These are phyloP conservation scores for Hydractinia echinata DNA, from an alignment of 30 jellyfish, hydroid and myxozoan genomes.

Conservation along the genomic window DNA sequence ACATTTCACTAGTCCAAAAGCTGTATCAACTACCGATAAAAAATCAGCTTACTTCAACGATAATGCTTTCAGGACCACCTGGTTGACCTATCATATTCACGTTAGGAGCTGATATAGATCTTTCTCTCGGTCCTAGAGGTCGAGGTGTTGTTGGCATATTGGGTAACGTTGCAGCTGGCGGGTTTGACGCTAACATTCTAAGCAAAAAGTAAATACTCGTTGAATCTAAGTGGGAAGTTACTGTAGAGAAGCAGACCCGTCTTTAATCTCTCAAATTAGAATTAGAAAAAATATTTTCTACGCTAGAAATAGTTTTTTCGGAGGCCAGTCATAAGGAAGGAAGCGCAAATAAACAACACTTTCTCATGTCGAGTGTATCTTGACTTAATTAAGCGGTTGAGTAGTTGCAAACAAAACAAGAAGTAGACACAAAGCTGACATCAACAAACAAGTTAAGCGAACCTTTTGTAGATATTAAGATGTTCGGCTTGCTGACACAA, in stretches of 20 bases:
- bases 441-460: not conserved
- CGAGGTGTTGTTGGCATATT: conserved; percentile 74
- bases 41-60: conserved; percentile 27
- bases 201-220: not conserved
- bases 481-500: conserved; percentile 86
- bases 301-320: too few relatives aligned
- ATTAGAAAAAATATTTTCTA: too few relatives aligned
- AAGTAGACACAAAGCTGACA: too few relatives aligned
- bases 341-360: too few relatives aligned
- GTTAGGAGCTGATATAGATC: conserved; percentile 96
- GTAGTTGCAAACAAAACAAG: not conserved
- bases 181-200: conserved; percentile 10
- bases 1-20: too few relatives aligned
- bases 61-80: not conserved
- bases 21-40: too few relatives aligned
- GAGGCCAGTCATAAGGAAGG: too few relatives aligned
- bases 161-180: conserved; percentile 18
- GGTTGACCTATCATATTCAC: conserved; percentile 66
- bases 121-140: conserved; percentile 76
- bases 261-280: too few relatives aligned
- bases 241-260: too few relatives aligned
- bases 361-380: not conserved
- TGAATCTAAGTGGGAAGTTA: too few relatives aligned
- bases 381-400: not conserved
- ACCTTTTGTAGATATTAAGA: conserved; percentile 69